A percentile compares a stretch with the other conserved stretches of the same genome.
These are phyloP conservation scores for Mormyrops attenuatus DNA, from an alignment of 2,797 vertebrate genomes.

Conservation along the genomic window DNA sequence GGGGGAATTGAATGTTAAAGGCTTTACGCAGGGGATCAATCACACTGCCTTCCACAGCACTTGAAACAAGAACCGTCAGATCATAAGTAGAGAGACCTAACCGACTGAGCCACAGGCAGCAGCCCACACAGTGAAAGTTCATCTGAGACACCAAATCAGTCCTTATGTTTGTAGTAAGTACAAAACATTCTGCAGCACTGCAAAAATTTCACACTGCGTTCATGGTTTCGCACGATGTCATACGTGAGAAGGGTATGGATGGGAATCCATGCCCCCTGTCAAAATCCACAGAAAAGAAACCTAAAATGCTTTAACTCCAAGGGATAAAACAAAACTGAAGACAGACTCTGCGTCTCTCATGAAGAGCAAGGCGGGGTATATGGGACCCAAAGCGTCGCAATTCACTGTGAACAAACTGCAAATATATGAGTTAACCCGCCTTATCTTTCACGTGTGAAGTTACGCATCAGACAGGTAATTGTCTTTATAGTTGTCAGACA, in stretches of 20 bases:
- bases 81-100: neutral
- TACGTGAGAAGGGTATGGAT: neutral
- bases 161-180: neutral
- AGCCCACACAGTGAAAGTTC: neutral
- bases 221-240: neutral
- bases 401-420: neutral
- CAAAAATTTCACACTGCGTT: neutral
- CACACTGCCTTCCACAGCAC: neutral
- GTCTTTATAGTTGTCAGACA: neutral
- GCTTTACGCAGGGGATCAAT: neutral
- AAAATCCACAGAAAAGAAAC: neutral
- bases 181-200: neutral
- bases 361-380: neutral
- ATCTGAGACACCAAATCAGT: neutral
- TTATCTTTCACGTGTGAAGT: neutral
- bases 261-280: neutral
- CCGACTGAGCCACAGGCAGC: neutral
- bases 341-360: neutral
- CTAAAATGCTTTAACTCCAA: neutral
- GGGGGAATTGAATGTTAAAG: neutral
- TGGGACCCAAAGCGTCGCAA: neutral
- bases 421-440: neutral
- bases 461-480: neutral
- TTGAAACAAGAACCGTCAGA: neutral
- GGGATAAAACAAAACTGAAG: neutral